Evolutionary conservation across 2,113 vertebrate species (phyloP), one percentile per base, ranked within the genome.

Genomic region (Oreochromis tanganicae): DNA sequence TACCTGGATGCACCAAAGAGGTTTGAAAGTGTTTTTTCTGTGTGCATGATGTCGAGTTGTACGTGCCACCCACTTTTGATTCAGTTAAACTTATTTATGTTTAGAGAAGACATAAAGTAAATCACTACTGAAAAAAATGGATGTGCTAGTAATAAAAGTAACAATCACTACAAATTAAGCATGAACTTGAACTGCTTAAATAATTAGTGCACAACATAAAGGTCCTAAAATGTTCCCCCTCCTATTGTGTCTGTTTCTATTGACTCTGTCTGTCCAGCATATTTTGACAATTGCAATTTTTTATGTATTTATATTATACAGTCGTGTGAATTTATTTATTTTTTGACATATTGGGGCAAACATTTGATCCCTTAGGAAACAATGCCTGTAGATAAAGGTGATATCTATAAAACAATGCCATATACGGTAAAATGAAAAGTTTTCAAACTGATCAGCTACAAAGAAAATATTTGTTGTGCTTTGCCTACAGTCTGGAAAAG

Each of bases 121-220:
- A 89, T 86, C 78, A 83, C 46, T 80, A 85, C 36, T 52, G 38
- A 68, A 84, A 80, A 87, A 52, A 61, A 68, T 8, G 19, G 81
- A n/a, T 56, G n/a, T 80, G 50, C 79, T 63, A 68, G 84, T 24
- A 80, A 79, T 83, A 78, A 57, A 82, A 75, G 81, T 24, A 43
- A 79, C 63, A 90, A 78, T 29, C 52, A 80, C 75, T 83, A 89
- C 19, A 90, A 90, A 88, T 63, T 52, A 91, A 86, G 68, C 9
- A 81, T 82, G 13, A 87, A 83, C 27, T 48, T 71, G 24, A 81
- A 81, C n/a, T 1, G 5, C 87, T 89, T 78, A 81, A 85, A 89
- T 85, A 81, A 68, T 91, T 61, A 90, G 88, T 91, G 93, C 89
- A 90, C 11, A 14, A 88, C 57, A 89, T 88, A 86, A 88, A 88